Conservation (phyloP, 2,113 vertebrate genomes). For the Todiramphus saurophagus region DNA sequence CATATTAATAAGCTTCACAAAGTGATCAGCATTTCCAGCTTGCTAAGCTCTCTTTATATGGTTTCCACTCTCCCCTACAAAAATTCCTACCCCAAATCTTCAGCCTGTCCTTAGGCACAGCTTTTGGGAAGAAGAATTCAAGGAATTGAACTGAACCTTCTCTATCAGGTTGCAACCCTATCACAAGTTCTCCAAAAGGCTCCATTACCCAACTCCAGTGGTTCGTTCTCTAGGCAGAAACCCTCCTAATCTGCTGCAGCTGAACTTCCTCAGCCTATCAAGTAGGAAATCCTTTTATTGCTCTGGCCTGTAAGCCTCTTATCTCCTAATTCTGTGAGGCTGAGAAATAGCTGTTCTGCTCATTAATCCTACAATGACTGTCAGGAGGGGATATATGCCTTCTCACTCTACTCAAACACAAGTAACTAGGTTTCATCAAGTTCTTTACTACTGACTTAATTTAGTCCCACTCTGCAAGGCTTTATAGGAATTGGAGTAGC, state of each 20-base stretch:
- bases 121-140: not conserved
- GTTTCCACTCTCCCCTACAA: not conserved
- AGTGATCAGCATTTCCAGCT: not conserved
- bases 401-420: not conserved
- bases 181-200: not conserved
- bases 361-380: slow-evolving; percentile 31
- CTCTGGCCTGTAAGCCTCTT: slow-evolving; percentile 43
- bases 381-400: not conserved
- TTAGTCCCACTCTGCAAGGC: not conserved
- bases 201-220: not conserved
- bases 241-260: slow-evolving; percentile 19
- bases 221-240: not conserved
- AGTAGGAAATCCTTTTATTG: slow-evolving; percentile 50
- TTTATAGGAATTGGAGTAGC: not conserved
- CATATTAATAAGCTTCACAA: not conserved
- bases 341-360: slow-evolving; percentile 28
- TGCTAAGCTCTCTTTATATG: not conserved
- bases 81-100: not conserved
- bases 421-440: slow-evolving; percentile 1
- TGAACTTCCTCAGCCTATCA: slow-evolving; percentile 40
- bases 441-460: not conserved
- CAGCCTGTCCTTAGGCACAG: not conserved
- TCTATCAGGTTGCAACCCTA: not conserved
- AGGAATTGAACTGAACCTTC: not conserved
- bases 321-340: slow-evolving; percentile 10